These are phyloP conservation scores for Pammene fasciana DNA, from an alignment of 2,888 invertebrate species.

Conservation along the genomic window DNA sequence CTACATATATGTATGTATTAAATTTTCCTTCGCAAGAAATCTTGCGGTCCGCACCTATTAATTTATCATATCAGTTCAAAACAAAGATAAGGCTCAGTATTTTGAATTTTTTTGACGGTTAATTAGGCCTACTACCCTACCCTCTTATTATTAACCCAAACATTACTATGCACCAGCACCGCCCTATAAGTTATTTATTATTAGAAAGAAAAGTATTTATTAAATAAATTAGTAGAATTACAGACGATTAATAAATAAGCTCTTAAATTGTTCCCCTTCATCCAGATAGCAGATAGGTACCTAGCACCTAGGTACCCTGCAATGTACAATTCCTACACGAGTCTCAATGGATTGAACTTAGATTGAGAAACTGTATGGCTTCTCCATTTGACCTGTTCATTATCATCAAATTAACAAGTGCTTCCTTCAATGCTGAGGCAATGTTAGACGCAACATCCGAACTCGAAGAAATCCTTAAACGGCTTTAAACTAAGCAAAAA, in stretches of 20 bases:
- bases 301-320: background rate
- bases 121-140: conserved; percentile 4
- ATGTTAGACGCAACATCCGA: conserved; percentile 5
- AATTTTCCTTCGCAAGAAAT: too few relatives aligned
- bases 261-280: too few relatives aligned
- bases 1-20: too few relatives aligned
- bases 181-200: too few relatives aligned
- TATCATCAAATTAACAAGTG: conserved; percentile 37
- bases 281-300: too few relatives aligned
- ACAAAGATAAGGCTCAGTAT: too few relatives aligned
- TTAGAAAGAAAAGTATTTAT: too few relatives aligned
- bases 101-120: conserved; percentile 6
- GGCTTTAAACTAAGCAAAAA: conserved; percentile 25
- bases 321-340: background rate
- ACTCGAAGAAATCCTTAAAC: conserved; percentile 16
- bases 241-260: too few relatives aligned
- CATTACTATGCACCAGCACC: too few relatives aligned
- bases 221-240: too few relatives aligned
- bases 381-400: conserved; percentile 28
- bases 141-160: background rate
- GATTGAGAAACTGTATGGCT: conserved; percentile 24
- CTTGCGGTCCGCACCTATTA: too few relatives aligned
- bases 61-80: too few relatives aligned
- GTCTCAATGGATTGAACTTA: background rate
- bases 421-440: conserved; percentile 23